phyloP scores from a whole-genome alignment of 2,797 vertebrate species.

The Heterohyrax brucei region DNA sequence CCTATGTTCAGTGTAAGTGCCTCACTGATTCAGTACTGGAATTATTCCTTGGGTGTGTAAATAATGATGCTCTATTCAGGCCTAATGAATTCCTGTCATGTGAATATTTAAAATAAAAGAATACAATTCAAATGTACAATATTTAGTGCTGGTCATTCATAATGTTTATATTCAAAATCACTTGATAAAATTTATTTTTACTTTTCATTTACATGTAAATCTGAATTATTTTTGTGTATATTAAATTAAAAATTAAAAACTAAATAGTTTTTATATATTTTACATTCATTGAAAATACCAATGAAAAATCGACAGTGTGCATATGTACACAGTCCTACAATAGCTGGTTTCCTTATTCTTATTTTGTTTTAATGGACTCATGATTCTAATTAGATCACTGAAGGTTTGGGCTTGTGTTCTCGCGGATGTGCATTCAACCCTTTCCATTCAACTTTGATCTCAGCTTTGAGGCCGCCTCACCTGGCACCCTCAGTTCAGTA shows the following conservation, averaged over 20 bases:
- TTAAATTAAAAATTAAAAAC: slow-evolving; percentile 68
- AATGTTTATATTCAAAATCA: slow-evolving; percentile 61
- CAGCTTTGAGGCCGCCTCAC: background rate
- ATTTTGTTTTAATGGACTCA: background rate
- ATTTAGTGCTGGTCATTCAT: slow-evolving; percentile 84
- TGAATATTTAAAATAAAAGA: slow-evolving; percentile 92
- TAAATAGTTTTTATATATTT: slow-evolving; percentile 59
- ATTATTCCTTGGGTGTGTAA: slow-evolving; percentile 89
- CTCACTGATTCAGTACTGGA: slow-evolving; percentile 88
- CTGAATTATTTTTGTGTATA: slow-evolving; percentile 9
- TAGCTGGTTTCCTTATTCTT: slow-evolving; percentile 1
- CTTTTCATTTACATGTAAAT: slow-evolving; percentile 61
- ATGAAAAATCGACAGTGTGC: slow-evolving; percentile 39
- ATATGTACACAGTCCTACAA: background rate
- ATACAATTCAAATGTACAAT: slow-evolving; percentile 85
- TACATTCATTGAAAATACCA: slow-evolving; percentile 9
- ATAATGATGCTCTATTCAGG: slow-evolving; percentile 89
- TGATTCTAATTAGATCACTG: background rate
- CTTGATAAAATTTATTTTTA: slow-evolving; percentile 48
- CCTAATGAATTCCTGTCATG: slow-evolving; percentile 91
- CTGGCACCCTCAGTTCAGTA: background rate
- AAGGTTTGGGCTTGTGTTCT: background rate
- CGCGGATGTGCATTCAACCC: background rate
- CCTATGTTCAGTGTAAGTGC: slow-evolving; percentile 82
- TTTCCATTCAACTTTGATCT: background rate